Evolutionary conservation across 2,113 vertebrate species (phyloP).

Genomic region (Tympanuchus pallidicinctus): DNA sequence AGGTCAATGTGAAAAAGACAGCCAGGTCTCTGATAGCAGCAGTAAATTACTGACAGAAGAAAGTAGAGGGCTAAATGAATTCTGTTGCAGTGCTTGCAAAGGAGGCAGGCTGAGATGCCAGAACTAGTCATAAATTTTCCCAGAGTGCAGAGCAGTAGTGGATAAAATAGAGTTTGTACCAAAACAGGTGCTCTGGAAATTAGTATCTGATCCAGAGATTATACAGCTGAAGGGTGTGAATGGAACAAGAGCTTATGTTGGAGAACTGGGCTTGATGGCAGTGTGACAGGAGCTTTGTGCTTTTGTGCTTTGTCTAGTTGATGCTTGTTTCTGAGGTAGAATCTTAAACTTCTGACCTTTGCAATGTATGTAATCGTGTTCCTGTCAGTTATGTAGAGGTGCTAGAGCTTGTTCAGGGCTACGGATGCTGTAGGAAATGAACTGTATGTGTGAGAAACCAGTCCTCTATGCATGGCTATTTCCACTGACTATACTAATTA

Average conservation of each 20-base stretch:
- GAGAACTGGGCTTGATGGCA: not conserved
- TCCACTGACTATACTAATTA: not conserved
- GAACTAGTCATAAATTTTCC: conserved; percentile 3
- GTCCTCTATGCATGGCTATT: not conserved
- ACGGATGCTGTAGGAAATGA: not conserved
- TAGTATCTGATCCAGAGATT: not conserved
- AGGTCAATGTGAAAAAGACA: not conserved
- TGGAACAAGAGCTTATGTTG: not conserved
- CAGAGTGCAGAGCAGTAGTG: not conserved
- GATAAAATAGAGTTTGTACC: conserved; percentile 12
- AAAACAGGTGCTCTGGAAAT: conserved; percentile 13
- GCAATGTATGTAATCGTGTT: not conserved
- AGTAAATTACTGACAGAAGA: conserved; percentile 27
- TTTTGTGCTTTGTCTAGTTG: not conserved
- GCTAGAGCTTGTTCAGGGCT: not conserved
- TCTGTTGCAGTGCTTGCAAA: conserved; percentile 1
- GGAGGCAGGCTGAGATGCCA: not conserved
- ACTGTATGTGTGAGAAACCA: not conserved
- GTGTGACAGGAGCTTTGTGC: not conserved
- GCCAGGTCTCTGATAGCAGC: not conserved
- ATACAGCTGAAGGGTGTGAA: not conserved
- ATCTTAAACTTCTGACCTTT: not conserved
- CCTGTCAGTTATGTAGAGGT: not conserved
- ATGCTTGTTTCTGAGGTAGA: not conserved
- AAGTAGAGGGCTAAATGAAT: conserved; percentile 7